Conservation (phyloP, 2,113 vertebrate genomes). For the Hydrochoerus hydrochaeris region DNA sequence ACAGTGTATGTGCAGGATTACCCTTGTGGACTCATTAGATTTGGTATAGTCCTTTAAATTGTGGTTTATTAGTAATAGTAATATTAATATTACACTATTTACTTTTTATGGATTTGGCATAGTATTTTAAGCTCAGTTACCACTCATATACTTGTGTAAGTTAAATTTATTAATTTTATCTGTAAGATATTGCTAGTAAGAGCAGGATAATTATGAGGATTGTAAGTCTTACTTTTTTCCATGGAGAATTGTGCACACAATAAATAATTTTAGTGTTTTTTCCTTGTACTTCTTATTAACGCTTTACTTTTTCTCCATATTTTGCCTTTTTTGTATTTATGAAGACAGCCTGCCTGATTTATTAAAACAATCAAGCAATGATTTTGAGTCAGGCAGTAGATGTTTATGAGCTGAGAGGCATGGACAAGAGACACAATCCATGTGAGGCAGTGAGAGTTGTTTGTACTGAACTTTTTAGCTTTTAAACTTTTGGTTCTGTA, state of each 20-base stretch:
- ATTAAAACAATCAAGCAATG: background rate
- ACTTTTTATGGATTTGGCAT: slow-evolving; percentile 25
- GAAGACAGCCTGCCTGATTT: background rate
- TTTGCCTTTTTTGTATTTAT: background rate
- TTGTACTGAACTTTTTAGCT: background rate
- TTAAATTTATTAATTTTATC: background rate
- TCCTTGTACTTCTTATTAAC: background rate
- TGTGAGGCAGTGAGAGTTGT: background rate
- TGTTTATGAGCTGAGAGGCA: background rate
- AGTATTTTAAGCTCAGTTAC: background rate
- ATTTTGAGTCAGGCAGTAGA: background rate
- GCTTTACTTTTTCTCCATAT: background rate
- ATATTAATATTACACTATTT: background rate
- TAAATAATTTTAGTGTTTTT: background rate
- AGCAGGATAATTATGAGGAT: background rate
- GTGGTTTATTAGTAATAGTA: background rate
- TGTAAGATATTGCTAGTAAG: background rate
- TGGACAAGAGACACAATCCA: background rate
- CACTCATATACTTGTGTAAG: background rate
- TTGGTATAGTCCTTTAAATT: background rate
- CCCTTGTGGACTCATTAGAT: background rate
- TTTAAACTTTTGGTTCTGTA: background rate
- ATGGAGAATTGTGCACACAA: background rate
- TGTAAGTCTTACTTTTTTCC: background rate
- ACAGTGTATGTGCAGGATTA: background rate